These are phyloP conservation scores for Lethrus apterus DNA, from an alignment of 1,140 invertebrate genomes.

Conservation along the genomic window DNA sequence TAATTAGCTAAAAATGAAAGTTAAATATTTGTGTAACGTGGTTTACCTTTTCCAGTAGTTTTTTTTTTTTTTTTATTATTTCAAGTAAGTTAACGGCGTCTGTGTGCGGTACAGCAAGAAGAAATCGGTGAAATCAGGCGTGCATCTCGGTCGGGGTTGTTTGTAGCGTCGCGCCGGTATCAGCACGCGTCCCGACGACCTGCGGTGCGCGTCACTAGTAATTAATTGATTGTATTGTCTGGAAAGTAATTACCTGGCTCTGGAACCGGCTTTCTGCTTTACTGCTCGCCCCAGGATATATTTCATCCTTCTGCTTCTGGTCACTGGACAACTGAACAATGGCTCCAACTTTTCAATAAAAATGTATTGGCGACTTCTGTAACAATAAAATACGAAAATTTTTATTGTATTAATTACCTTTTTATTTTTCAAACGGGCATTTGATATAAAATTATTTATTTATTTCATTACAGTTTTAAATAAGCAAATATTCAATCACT, in stretches of 20 bases:
- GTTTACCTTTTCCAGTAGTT: too few relatives aligned
- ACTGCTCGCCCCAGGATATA: conserved; percentile 30
- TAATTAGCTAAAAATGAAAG: too few relatives aligned
- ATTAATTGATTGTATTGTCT: conserved; percentile 42
- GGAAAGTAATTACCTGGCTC: conserved; percentile 41
- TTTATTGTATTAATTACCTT: too few relatives aligned
- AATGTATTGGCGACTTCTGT: too few relatives aligned
- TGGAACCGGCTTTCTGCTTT: conserved; percentile 23
- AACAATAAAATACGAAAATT: too few relatives aligned
- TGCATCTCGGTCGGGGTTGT: conserved; percentile 5
- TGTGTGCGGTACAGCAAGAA: conserved; percentile 3
- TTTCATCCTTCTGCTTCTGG: conserved; percentile 39
- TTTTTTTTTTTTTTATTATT: not conserved
- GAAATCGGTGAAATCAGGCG: conserved; percentile 11
- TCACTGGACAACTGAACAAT: conserved; percentile 34
- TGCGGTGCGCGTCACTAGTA: conserved; percentile 36
- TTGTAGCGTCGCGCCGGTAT: conserved; percentile 23
- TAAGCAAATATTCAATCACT: too few relatives aligned
- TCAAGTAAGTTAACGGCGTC: not conserved
- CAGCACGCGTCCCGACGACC: conserved; percentile 33
- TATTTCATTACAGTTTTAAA: too few relatives aligned
- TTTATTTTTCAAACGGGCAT: too few relatives aligned
- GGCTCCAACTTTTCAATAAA: too few relatives aligned
- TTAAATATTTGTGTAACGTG: too few relatives aligned
- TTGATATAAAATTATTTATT: too few relatives aligned